Evolutionary conservation across 2,113 vertebrate species (phyloP).

Genomic region (Sprattus sprattus): DNA sequence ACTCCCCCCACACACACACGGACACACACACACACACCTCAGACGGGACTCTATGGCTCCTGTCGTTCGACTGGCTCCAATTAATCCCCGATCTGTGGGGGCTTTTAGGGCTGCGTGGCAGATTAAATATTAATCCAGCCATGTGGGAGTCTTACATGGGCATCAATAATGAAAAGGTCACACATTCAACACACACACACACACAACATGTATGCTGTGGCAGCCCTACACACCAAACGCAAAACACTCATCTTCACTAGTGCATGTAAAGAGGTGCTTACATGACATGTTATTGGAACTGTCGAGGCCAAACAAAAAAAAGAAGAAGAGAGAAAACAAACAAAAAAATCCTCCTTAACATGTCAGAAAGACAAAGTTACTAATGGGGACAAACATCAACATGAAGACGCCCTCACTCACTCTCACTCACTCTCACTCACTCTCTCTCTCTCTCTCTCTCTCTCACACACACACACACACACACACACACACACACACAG

Average conservation of each 20-base stretch:
- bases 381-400: conserved; percentile 34
- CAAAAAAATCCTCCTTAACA: background rate
- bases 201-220: background rate
- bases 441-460: background rate
- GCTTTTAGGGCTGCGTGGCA: conserved; percentile 63
- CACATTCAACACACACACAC: conserved; percentile 3
- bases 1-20: conserved; percentile 33
- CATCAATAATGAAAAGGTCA: conserved; percentile 63
- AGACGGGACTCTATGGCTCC: conserved; percentile 67
- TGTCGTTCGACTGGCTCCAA: conserved; percentile 64
- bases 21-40: conserved; percentile 44
- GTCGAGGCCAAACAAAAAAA: too few relatives aligned
- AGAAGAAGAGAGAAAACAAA: background rate
- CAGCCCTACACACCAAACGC: background rate
- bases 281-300: background rate
- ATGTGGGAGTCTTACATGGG: conserved; percentile 55
- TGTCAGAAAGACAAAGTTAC: background rate
- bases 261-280: conserved; percentile 14
- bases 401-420: background rate
- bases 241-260: background rate
- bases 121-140: conserved; percentile 75
- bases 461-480: background rate
- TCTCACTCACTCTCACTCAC: background rate
- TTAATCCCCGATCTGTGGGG: conserved; percentile 67
- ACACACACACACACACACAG: conserved; percentile 24